Conservation (phyloP, 2,797 vertebrate genomes). For the Gouania willdenowi region DNA sequence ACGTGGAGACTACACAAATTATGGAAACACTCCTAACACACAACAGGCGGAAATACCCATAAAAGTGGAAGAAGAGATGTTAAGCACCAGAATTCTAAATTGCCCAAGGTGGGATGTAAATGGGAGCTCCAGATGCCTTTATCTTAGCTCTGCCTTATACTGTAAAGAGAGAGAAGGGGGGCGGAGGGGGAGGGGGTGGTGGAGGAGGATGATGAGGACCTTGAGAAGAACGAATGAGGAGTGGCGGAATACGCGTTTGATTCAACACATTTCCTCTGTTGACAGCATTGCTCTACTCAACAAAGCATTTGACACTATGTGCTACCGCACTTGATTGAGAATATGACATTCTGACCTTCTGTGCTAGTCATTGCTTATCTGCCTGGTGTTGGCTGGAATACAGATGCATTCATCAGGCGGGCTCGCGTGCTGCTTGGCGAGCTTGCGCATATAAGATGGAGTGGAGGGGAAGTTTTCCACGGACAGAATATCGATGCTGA, state of each 20-base stretch:
- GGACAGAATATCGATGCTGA: conserved; percentile 67
- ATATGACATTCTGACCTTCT: conserved; percentile 59
- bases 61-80: conserved; percentile 24
- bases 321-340: conserved; percentile 64
- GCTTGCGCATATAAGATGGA: conserved; percentile 18
- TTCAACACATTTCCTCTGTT: conserved; percentile 44
- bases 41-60: conserved; percentile 30
- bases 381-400: conserved; percentile 38
- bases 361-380: conserved; percentile 58
- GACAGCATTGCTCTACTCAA: conserved; percentile 45
- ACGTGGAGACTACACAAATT: conserved; percentile 14
- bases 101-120: conserved; percentile 21
- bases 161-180: conserved; percentile 25
- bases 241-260: conserved; percentile 22
- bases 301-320: conserved; percentile 56
- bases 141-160: conserved; percentile 34
- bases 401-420: conserved; percentile 47
- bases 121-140: conserved; percentile 46
- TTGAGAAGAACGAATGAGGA: conserved; percentile 10
- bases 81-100: conserved; percentile 36
- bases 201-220: conserved; percentile 22
- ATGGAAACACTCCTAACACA: conserved; percentile 28
- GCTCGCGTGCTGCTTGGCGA: conserved; percentile 25
- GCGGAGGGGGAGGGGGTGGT: conserved; percentile 24
- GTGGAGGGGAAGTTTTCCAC: conserved; percentile 51